These are phyloP conservation scores for Acanthaster planci DNA, from an alignment of 35 echinoderm and acorn worm genomes.

Conservation along the genomic window DNA sequence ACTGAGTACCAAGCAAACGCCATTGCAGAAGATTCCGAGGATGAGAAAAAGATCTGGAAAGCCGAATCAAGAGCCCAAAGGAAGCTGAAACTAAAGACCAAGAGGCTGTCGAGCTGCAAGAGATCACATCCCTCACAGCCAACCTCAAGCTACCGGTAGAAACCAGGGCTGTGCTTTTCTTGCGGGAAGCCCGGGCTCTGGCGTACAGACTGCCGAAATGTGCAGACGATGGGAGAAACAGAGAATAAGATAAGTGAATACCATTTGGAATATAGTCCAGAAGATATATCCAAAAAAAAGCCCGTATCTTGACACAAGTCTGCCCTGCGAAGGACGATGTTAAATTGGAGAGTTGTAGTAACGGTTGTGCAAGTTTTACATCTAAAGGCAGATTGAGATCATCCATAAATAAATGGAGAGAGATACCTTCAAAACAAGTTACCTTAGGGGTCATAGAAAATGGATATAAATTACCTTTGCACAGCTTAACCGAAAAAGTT, in stretches of 20 bases:
- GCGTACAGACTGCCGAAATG: too few relatives aligned
- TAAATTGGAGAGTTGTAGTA: too few relatives aligned
- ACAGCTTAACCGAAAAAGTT: background rate
- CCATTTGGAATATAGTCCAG: too few relatives aligned
- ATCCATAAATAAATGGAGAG: background rate
- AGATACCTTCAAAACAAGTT: background rate
- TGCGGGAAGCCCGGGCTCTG: too few relatives aligned
- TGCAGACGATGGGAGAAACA: too few relatives aligned
- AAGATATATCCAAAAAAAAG: too few relatives aligned
- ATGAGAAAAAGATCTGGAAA: conserved; percentile 28
- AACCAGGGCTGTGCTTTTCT: too few relatives aligned
- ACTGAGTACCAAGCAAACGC: conserved; percentile 4
- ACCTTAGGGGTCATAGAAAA: background rate
- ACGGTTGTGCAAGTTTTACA: background rate
- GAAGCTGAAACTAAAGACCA: conserved; percentile 1
- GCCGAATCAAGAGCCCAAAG: background rate
- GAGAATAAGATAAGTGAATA: too few relatives aligned
- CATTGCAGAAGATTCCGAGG: conserved; percentile 10
- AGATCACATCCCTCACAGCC: background rate
- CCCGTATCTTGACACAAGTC: too few relatives aligned
- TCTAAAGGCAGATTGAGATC: background rate
- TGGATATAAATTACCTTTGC: background rate
- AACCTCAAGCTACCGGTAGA: too few relatives aligned
- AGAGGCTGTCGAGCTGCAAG: too few relatives aligned
- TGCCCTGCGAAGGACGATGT: too few relatives aligned